Evolutionary conservation across 2,797 vertebrate genomes (phyloP), one percentile per base, ranked within the genome.

Genomic region (Oreortyx pictus): DNA sequence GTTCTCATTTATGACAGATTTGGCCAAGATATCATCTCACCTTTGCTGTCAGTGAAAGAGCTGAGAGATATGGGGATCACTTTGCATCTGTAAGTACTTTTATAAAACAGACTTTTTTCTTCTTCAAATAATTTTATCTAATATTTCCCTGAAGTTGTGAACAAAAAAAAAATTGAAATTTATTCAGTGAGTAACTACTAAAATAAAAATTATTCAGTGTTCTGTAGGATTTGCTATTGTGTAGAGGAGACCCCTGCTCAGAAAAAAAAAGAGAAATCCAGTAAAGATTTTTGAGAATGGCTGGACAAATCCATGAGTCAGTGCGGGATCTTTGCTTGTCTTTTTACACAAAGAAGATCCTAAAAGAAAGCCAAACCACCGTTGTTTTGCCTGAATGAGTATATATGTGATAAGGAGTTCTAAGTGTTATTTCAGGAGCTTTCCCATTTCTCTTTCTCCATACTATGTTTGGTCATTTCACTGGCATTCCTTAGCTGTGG

Each of bases 11-110:
- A 99, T 95, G 99, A 99, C 96, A 97, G 99, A 90, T 99, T 99
- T 94, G 99, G 99, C 33, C 99, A 99, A 97, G 99, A 99, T 96
- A 99, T 99, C 94, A 99, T 99, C 96, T 99, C 99, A 80, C 99
- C 99, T 27, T 98, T 99, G 91, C 96, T 99, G 35, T 98, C 99
- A 14, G 99, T 99, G 94, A 99, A 99, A 97, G 99, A 99, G 94
- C 97, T 99, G 72, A 97, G 99, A 97, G 99, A 99, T 96, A 99
- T 99, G 99, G 99, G 99, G 54, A 99, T 99, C 97, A 99, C 99
- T 56, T 98, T 99, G 90, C 99, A 99, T 94, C 97, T 99, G 99
- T 99, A 96, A 98, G 91, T 92, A 19, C 7, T 79, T 88, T 31
- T 91, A 68, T 50, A 92, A 75, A 41, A 73, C 0, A 2, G 5